These are phyloP conservation scores for Caenorhabditis macrosperma DNA, from an alignment of 2,888 invertebrate genomes.

Conservation along the genomic window DNA sequence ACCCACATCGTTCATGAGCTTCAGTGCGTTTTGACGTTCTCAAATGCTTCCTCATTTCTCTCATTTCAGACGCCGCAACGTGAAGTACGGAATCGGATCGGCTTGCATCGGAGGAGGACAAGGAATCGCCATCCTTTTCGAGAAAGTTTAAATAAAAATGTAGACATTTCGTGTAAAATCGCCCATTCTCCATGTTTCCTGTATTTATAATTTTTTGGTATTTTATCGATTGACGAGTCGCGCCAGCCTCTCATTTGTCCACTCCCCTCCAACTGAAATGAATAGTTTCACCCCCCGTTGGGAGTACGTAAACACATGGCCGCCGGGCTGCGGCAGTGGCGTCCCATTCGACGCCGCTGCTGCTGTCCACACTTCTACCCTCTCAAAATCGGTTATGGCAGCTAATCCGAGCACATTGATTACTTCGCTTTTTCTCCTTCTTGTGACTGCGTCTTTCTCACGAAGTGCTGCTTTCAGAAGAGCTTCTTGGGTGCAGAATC, in stretches of 20 bases:
- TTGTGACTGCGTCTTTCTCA: not conserved
- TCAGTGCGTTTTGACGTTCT: slow-evolving; percentile 59
- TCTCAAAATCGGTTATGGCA: not conserved
- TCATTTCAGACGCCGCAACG: slow-evolving; percentile 70
- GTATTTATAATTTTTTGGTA: slow-evolving; percentile 19
- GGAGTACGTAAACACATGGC: slow-evolving; percentile 22
- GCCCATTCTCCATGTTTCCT: not conserved
- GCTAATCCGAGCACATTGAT: slow-evolving; percentile 32
- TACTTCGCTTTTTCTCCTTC: slow-evolving; percentile 9
- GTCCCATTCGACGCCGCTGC: slow-evolving; percentile 17
- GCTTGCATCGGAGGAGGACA: slow-evolving; percentile 99
- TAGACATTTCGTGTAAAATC: slow-evolving; percentile 42
- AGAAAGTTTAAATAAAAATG: slow-evolving; percentile 81
- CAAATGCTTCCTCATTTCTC: not conserved
- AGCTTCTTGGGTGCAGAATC: not conserved
- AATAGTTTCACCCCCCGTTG: not conserved
- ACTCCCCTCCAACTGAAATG: not conserved
- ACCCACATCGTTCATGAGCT: slow-evolving; percentile 77
- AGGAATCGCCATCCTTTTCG: slow-evolving; percentile 94
- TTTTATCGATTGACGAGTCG: slow-evolving; percentile 9
- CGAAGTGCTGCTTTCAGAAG: not conserved
- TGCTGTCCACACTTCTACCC: not conserved
- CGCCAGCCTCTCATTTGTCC: not conserved
- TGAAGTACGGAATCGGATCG: slow-evolving; percentile 86
- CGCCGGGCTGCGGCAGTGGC: slow-evolving; percentile 19